Evolutionary conservation across 1,140 invertebrate genomes (phyloP), one percentile per base, ranked within the genome.

Genomic region (Micrasema longulum): DNA sequence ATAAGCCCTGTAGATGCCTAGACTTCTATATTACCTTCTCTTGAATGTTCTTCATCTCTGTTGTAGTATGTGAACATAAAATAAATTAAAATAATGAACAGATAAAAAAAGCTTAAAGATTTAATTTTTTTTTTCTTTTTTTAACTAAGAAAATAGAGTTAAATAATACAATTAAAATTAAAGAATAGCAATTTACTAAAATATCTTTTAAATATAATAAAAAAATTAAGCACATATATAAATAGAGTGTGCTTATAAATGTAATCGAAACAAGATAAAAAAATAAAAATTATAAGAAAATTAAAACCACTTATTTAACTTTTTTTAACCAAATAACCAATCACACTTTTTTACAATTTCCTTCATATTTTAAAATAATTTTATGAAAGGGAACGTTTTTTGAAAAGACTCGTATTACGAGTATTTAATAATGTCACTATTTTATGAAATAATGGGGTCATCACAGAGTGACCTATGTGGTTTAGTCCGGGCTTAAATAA

Each of bases 401-500:
- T 7, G 7, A 45, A 45, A 14, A 14, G 18, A 45, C n/a, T 45
- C n/a, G n/a, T 45, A 4, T n/a, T 3, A n/a, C 18, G n/a, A n/a
- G n/a, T 45, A 14, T 14, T 14, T 14, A 45, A 14, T 1, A 20
- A 20, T 16, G 1, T 22, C 47, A 20, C 23, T 4, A 53, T 53
- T 53, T 53, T 53, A 22, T 5, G n/a, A 26, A 12, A 22, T 53
- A 12, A 12, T 31, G 26, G 22, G 50, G 50, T 35, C 23, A 55
- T 31, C 2, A 23, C 7, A n/a, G 26, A 7, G 23, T 55, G 12
- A 31, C 52, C 26, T 31, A n/a, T 23, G 23, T n/a, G 52, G 23
- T 12, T 31, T 31, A 12, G 2, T 55, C 23, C 14, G 20, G 23
- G 5, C 26, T 31, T 53, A 53, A 53, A 53, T 53, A 53, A 55